Percentiles rank a stretch among this genome's conserved stretches.
Evolutionary conservation across 2,113 vertebrate species (phyloP).

Genomic region (Rafetus swinhoei): DNA sequence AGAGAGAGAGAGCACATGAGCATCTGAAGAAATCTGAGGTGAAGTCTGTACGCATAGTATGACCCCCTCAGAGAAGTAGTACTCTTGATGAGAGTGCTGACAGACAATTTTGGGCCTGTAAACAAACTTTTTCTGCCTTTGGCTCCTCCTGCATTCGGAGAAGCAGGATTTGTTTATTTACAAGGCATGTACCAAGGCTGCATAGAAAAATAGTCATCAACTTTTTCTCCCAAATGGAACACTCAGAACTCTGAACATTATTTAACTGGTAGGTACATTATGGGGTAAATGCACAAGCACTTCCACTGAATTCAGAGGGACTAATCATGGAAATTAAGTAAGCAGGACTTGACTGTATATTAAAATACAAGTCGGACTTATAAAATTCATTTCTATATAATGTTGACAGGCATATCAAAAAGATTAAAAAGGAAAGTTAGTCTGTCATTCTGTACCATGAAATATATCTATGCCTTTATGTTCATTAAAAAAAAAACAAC

Average conservation of each 20-base stretch:
- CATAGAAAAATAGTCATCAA: neutral
- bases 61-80: too few species aligned
- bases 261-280: neutral
- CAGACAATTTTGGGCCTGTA: neutral
- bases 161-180: neutral
- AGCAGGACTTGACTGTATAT: constrained; percentile 9
- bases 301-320: constrained; percentile 34
- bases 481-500: neutral
- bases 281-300: neutral
- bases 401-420: neutral
- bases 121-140: neutral
- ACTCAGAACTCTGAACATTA: neutral
- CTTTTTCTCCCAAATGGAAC: neutral
- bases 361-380: constrained; percentile 14
- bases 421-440: neutral
- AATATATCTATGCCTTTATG: neutral
- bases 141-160: neutral
- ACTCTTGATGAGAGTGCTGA: neutral
- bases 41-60: neutral
- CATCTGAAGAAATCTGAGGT: neutral
- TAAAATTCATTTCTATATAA: neutral
- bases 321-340: constrained; percentile 5
- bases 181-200: neutral
- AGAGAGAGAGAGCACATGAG: accelerated
- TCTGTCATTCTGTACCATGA: neutral